Conservation (phyloP, 2,888 invertebrate genomes). For the Sussaba pulchella region DNA sequence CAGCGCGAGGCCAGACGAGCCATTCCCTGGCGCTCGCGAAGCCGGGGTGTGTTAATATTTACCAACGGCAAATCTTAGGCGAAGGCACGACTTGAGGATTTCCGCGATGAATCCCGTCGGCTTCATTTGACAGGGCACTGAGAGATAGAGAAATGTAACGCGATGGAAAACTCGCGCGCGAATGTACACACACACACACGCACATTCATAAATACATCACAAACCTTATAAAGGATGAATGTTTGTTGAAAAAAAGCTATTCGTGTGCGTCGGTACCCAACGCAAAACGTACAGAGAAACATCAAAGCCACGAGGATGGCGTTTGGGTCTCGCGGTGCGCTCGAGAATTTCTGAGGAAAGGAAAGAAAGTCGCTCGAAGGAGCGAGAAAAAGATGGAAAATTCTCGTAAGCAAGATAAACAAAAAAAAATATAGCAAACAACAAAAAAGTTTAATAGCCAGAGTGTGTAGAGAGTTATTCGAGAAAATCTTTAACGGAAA, state of each 20-base stretch:
- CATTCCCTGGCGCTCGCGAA: neutral
- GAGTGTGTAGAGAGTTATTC: slow-evolving; percentile 47
- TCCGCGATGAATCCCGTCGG: slow-evolving; percentile 68
- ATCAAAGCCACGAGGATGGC: slow-evolving; percentile 42
- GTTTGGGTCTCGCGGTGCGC: slow-evolving; percentile 13
- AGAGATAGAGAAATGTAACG: slow-evolving; percentile 27
- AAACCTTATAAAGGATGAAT: no score
- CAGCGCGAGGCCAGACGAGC: neutral
- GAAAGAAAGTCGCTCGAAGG: slow-evolving; percentile 31
- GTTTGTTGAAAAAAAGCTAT: no score
- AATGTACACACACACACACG: no score
- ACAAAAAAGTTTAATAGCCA: slow-evolving; percentile 6
- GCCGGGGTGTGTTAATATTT: slow-evolving; percentile 48
- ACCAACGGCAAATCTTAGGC: slow-evolving; percentile 36
- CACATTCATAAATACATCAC: no score
- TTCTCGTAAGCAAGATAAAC: neutral
- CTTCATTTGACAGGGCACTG: slow-evolving; percentile 73
- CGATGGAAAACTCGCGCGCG: neutral
- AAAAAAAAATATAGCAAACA: slow-evolving; percentile 8
- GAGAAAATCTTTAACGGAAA: slow-evolving; percentile 53
- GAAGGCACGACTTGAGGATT: neutral
- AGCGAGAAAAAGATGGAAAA: slow-evolving; percentile 45
- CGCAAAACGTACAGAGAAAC: slow-evolving; percentile 40
- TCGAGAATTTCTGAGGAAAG: slow-evolving; percentile 50
- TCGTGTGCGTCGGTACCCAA: neutral